phyloP scores from a whole-genome alignment of 2,888 invertebrate species.

The Strigamia crassipes region DNA sequence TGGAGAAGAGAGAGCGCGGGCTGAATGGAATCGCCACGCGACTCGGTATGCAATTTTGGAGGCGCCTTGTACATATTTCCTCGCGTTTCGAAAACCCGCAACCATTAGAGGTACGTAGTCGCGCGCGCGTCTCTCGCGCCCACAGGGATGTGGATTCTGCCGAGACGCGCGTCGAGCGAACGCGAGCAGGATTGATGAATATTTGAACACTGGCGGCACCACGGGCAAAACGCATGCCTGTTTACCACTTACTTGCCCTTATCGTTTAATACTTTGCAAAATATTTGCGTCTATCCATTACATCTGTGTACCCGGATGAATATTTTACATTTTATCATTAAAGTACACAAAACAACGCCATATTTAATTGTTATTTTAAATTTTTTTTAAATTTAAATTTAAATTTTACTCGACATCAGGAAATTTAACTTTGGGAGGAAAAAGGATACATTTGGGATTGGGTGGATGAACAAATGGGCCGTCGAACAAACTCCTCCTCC shows the following conservation, averaged over 20 bases:
- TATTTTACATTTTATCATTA: neutral
- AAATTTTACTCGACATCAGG: neutral
- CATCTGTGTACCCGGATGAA: neutral
- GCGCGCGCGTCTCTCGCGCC: neutral
- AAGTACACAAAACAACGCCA: neutral
- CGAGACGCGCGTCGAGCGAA: neutral
- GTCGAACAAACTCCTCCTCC: conserved; percentile 7
- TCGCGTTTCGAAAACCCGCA: neutral
- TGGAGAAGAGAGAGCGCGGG: neutral
- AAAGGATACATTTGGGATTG: neutral
- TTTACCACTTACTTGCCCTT: neutral
- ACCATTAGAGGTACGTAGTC: neutral
- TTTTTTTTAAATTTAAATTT: neutral
- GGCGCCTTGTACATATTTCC: conserved; percentile 1
- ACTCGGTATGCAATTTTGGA: conserved; percentile 7
- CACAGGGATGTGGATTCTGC: neutral
- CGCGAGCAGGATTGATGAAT: conserved; percentile 17
- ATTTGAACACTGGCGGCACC: conserved; percentile 22
- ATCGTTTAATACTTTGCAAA: conserved; percentile 6
- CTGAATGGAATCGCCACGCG: conserved; percentile 20
- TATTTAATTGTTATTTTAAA: neutral
- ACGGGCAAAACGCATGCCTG: conserved; percentile 6
- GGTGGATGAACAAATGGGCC: neutral
- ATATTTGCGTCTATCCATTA: conserved; percentile 13
- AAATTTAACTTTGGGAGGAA: neutral